Percentiles rank a stretch among this genome's conserved stretches.
Conservation (phyloP, 2,113 vertebrate genomes). For the Siniperca chuatsi region DNA sequence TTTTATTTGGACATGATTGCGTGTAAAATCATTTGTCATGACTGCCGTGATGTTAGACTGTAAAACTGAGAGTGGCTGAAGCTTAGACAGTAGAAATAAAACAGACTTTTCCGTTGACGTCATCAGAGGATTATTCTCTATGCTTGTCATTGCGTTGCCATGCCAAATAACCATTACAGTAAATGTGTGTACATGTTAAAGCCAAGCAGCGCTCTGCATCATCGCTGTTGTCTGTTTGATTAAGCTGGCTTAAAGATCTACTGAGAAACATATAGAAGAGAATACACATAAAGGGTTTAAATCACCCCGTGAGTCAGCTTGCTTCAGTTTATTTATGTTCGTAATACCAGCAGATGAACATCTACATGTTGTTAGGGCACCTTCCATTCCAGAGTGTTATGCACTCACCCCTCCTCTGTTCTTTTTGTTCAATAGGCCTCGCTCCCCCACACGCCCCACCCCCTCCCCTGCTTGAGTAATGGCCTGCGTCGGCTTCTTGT, state of each 20-base stretch:
- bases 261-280: constrained; percentile 17
- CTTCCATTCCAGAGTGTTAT: constrained; percentile 62
- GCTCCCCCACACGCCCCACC: constrained; percentile 25
- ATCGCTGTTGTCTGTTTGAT: constrained; percentile 3
- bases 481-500: constrained; percentile 83
- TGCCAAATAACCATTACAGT: constrained; percentile 22
- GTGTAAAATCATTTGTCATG: not conserved
- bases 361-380: constrained; percentile 46
- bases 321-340: constrained; percentile 36
- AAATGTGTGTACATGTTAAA: constrained; percentile 18
- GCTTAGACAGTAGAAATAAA: constrained; percentile 25
- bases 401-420: constrained; percentile 64
- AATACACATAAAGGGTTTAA: constrained; percentile 38
- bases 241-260: constrained; percentile 28
- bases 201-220: constrained; percentile 4
- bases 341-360: constrained; percentile 43
- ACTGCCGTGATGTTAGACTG: not conserved
- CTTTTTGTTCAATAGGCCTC: constrained; percentile 73
- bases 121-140: constrained; percentile 36
- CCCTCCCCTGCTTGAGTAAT: constrained; percentile 82
- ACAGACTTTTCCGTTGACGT: constrained; percentile 21
- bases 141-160: constrained; percentile 30
- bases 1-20: constrained; percentile 22
- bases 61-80: constrained; percentile 8
- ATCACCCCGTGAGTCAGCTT: constrained; percentile 24